These are phyloP conservation scores for Sphinx pinastri DNA, from an alignment of 2,888 invertebrate species.

Conservation along the genomic window DNA sequence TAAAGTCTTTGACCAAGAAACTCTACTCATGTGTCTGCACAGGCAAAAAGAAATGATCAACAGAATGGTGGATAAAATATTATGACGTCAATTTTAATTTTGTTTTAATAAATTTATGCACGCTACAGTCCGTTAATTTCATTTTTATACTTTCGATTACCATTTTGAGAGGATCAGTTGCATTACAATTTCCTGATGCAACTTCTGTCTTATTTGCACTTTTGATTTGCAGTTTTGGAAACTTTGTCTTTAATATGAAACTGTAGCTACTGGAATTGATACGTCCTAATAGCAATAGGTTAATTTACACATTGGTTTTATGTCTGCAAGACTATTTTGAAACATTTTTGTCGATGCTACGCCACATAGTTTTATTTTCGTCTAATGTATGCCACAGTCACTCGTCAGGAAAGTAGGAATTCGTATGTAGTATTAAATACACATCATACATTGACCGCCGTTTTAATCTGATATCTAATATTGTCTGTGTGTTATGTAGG, in stretches of 20 bases:
- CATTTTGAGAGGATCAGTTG: background rate
- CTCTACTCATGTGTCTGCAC: slow-evolving; percentile 44
- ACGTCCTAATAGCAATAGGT: too few relatives aligned
- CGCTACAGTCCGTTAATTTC: background rate
- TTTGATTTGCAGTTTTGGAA: slow-evolving; percentile 4
- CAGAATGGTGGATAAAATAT: slow-evolving; percentile 51
- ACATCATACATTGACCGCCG: too few relatives aligned
- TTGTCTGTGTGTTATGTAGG: too few relatives aligned
- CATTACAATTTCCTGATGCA: background rate
- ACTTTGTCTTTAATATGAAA: background rate
- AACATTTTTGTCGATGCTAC: too few relatives aligned
- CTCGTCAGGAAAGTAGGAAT: too few relatives aligned
- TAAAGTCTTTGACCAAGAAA: slow-evolving; percentile 34
- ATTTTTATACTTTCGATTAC: background rate
- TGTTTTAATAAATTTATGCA: slow-evolving; percentile 21
- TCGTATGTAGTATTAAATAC: too few relatives aligned
- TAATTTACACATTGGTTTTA: too few relatives aligned
- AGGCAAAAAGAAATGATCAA: slow-evolving; percentile 34
- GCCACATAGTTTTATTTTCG: too few relatives aligned
- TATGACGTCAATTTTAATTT: slow-evolving; percentile 16
- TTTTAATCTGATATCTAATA: too few relatives aligned
- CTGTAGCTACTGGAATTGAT: too few relatives aligned
- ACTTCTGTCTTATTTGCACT: slow-evolving; percentile 8
- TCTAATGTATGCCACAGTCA: too few relatives aligned
- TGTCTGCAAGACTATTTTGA: too few relatives aligned